phyloP scores from a whole-genome alignment of 2,797 vertebrate species.

The Scarus forsteni region DNA sequence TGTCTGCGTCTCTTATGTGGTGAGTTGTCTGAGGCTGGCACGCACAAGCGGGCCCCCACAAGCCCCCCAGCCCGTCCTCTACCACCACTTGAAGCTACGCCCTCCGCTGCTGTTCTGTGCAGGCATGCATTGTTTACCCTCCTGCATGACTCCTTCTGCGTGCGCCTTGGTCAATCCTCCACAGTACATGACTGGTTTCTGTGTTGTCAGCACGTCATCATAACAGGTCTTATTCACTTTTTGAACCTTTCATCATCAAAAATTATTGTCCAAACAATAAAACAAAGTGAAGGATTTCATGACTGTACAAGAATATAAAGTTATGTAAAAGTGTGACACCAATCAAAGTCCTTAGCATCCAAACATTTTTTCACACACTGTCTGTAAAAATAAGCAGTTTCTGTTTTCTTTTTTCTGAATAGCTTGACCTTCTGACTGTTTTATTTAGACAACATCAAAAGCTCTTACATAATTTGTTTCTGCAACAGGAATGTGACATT shows the following conservation, averaged over 20 bases:
- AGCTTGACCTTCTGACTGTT: too few relatives aligned
- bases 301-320: too few relatives aligned
- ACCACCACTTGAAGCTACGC: constrained; percentile 46
- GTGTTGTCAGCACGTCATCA: constrained; percentile 8
- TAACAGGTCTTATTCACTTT: background rate
- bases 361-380: too few relatives aligned
- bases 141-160: constrained; percentile 32
- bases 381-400: too few relatives aligned
- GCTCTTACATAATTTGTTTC: too few relatives aligned
- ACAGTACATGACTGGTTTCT: constrained; percentile 16
- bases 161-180: constrained; percentile 41
- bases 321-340: too few relatives aligned
- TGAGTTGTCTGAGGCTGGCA: constrained; percentile 78
- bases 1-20: constrained; percentile 66
- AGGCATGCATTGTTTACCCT: constrained; percentile 78
- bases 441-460: too few relatives aligned
- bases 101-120: constrained; percentile 63
- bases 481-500: too few relatives aligned
- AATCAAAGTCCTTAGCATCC: too few relatives aligned
- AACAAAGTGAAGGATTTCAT: background rate
- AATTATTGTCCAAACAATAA: background rate
- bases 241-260: background rate
- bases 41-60: constrained; percentile 70
- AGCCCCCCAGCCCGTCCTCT: constrained; percentile 56
- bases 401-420: too few relatives aligned